A percentile compares a stretch with the other conserved stretches of the same genome.
These are phyloP conservation scores for Autographa gamma DNA, from an alignment of 2,888 invertebrate genomes.

Conservation along the genomic window DNA sequence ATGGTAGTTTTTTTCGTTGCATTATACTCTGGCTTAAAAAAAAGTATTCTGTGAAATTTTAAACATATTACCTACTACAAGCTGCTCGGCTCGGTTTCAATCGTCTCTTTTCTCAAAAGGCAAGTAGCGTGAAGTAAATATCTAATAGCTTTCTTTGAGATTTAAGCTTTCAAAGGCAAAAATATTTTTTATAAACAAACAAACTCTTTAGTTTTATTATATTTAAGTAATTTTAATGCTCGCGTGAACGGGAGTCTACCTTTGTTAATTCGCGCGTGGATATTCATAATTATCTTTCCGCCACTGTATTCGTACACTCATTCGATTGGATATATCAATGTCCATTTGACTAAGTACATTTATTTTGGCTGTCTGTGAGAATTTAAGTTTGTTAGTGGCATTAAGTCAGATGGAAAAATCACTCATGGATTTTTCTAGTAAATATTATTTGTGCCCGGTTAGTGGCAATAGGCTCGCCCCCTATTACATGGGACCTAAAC, in stretches of 20 bases:
- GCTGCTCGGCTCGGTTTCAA: too few relatives aligned
- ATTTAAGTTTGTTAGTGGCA: neutral
- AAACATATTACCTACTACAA: too few relatives aligned
- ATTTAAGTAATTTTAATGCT: neutral
- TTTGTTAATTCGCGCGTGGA: constrained; percentile 30
- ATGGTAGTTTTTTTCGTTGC: constrained; percentile 6
- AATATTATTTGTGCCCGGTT: too few relatives aligned
- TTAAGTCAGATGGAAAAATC: neutral
- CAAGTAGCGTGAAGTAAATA: too few relatives aligned
- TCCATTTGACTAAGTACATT: constrained; percentile 17
- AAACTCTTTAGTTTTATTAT: too few relatives aligned
- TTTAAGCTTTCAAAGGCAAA: too few relatives aligned
- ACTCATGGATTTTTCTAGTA: too few relatives aligned
- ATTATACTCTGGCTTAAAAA: constrained; percentile 12
- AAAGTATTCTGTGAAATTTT: constrained; percentile 23
- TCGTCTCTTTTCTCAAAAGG: too few relatives aligned
- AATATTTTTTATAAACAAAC: too few relatives aligned
- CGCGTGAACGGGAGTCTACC: constrained; percentile 5
- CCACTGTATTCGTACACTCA: constrained; percentile 18
- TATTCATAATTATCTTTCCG: constrained; percentile 11
- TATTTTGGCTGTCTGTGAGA: constrained; percentile 3
- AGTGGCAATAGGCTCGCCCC: too few relatives aligned
- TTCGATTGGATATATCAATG: constrained; percentile 28
- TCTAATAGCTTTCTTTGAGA: too few relatives aligned
- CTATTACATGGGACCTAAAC: too few relatives aligned